Base-by-base conservation (phyloP, 2,888 invertebrate genomes). In the Agrochola lychnidis region DNA sequence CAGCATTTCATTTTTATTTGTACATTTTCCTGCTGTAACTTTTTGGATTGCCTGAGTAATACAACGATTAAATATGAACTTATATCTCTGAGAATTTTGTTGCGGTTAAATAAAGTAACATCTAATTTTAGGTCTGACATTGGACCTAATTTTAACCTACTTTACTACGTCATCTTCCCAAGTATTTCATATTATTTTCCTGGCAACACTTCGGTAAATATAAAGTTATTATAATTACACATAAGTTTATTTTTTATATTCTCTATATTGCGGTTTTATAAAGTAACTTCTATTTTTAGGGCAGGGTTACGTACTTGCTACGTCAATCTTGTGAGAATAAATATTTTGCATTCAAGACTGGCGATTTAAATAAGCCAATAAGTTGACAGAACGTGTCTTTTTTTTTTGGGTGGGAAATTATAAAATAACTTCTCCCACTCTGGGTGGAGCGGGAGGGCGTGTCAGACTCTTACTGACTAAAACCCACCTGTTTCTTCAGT, bases 51-150 rank as follows among this genome's bases (percentile, higher is more conserved):
- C n/a, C 14, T 16, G 22, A 53, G 22, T 45, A 22, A 42, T 57
- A 71, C 36, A 36, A 57, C 9, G 30, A 42, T 1, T 16, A 25
- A 4, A 30, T 10, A 73, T 5, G 25, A 74, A 4, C 22, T 10
- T 25, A 56, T n/a, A 56, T n/a, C 78, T 30, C 77, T 14, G 5
- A 40, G 53, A 45, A 78, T 45, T 78, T 7, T 22, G 0, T 42
- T 68, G 61, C 40, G 22, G 61, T 61, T 48, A 40, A 25, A 45
- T 42, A 51, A 40, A 30, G 30, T 36, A 14, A 48, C 16, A 10
- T 62, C 53, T 74, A 81, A 74, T 67, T 75, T 81, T 74, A 81
- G 30, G n/a, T 30, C 30, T 78, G 63, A 40, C 56, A 10, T 79
- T 1, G 19, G 12, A 64, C 10, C 30, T 30, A 63, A 12, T 19